A percentile compares a stretch with the other conserved stretches of the same genome.
Evolutionary conservation across 2,888 invertebrate genomes (phyloP).

Genomic region (Oscheius sp.): DNA sequence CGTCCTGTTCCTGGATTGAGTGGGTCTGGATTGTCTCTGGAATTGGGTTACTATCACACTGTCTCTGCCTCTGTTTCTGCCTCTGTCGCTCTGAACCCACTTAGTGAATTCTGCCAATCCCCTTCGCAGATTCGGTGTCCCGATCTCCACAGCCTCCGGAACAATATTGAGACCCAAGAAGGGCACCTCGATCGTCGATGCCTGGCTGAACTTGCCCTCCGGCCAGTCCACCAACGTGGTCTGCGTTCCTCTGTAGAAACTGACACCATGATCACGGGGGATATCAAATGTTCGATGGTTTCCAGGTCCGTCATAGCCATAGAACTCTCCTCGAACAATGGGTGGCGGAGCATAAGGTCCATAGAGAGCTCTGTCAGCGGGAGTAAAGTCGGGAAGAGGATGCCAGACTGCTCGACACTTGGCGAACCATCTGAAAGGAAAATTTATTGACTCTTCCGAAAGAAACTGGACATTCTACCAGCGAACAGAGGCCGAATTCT

Average conservation of each 20-base stretch:
- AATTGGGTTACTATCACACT: slow-evolving; percentile 11
- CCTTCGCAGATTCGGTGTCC: slow-evolving; percentile 63
- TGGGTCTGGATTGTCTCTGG: slow-evolving; percentile 61
- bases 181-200: slow-evolving; percentile 64
- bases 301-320: slow-evolving; percentile 65
- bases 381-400: slow-evolving; percentile 62
- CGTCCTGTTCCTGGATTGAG: slow-evolving; percentile 61
- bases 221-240: slow-evolving; percentile 68
- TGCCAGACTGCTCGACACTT: slow-evolving; percentile 65
- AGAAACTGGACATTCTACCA: neutral
- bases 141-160: slow-evolving; percentile 59
- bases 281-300: slow-evolving; percentile 60
- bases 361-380: slow-evolving; percentile 52
- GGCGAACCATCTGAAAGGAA: slow-evolving; percentile 56
- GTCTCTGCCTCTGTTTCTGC: neutral
- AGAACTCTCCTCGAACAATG: slow-evolving; percentile 65
- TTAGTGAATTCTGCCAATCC: slow-evolving; percentile 56
- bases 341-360: slow-evolving; percentile 63
- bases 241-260: slow-evolving; percentile 67
- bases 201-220: slow-evolving; percentile 65
- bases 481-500: too few species aligned
- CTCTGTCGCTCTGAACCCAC: slow-evolving; percentile 24
- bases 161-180: slow-evolving; percentile 63
- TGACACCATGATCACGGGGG: slow-evolving; percentile 68
- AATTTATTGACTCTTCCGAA: slow-evolving; percentile 2